Conservation (phyloP, 2,113 vertebrate genomes). For the Gila orcuttii region DNA sequence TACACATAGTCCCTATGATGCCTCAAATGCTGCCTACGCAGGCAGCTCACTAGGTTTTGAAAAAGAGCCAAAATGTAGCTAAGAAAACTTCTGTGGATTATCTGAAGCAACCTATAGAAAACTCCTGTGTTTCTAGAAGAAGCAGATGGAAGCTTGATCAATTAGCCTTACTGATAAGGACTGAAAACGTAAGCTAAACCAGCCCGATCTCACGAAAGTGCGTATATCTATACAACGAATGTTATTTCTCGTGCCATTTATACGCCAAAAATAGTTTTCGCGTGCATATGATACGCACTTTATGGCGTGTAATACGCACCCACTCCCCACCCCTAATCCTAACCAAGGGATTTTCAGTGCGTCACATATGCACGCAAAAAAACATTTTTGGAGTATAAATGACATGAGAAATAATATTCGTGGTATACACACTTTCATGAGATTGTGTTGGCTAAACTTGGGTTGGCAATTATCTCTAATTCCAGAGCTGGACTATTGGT, state of each 20-base stretch:
- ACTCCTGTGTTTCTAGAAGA: neutral
- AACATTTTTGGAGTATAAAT: too few species aligned
- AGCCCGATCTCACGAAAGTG: too few species aligned
- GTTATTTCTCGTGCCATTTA: too few species aligned
- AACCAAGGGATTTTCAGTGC: too few species aligned
- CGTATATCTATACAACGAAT: too few species aligned
- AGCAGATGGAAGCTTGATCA: slow-evolving; percentile 6
- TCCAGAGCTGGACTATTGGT: slow-evolving; percentile 61
- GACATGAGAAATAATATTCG: too few species aligned
- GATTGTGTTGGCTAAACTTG: slow-evolving; percentile 32
- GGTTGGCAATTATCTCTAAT: slow-evolving; percentile 65
- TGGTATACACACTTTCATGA: too few species aligned
- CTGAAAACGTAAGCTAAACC: slow-evolving; percentile 59
- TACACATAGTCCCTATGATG: neutral
- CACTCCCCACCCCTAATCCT: too few species aligned
- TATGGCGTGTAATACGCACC: too few species aligned
- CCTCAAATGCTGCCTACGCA: neutral
- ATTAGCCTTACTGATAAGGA: slow-evolving; percentile 60
- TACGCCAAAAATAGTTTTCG: too few species aligned
- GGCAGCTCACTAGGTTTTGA: neutral
- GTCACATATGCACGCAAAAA: too few species aligned
- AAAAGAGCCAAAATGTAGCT: neutral
- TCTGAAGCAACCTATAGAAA: neutral
- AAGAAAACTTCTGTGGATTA: neutral
- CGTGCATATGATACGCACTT: too few species aligned